Evolutionary conservation across 2,888 invertebrate genomes (phyloP).

Genomic region (Zelleria hepariella): DNA sequence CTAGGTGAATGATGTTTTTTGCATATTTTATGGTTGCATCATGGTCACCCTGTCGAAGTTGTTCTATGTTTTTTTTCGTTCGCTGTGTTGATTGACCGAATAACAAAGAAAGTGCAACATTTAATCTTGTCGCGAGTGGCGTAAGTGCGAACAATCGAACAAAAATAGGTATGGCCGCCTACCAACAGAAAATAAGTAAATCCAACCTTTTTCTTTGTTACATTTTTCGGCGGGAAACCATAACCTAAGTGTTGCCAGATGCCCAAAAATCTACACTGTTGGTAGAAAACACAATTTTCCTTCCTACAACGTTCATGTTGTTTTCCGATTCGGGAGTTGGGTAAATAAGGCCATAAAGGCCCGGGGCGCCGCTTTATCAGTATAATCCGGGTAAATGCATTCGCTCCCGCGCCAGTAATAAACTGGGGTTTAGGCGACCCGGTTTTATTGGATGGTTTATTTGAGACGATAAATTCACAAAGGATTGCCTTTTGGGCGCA

Average conservation of each 20-base stretch:
- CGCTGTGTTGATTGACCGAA: too few relatives aligned
- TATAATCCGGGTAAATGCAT: constrained; percentile 4
- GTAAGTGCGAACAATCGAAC: too few relatives aligned
- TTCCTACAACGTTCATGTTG: too few relatives aligned
- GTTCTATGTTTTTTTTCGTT: too few relatives aligned
- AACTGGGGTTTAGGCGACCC: constrained; percentile 12
- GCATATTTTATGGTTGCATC: too few relatives aligned
- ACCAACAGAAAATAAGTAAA: too few relatives aligned
- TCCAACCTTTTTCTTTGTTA: background rate
- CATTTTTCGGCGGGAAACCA: background rate
- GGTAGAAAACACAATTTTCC: background rate
- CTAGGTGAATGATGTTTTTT: too few relatives aligned
- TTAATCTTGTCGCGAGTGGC: too few relatives aligned
- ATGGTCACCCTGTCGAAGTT: too few relatives aligned
- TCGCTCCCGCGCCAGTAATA: constrained; percentile 16
- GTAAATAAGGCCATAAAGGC: constrained; percentile 1
- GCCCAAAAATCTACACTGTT: background rate
- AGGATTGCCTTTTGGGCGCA: background rate
- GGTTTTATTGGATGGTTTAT: constrained; percentile 16
- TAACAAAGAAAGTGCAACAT: too few relatives aligned
- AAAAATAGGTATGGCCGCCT: too few relatives aligned
- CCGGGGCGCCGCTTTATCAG: constrained; percentile 1
- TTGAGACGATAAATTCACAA: constrained; percentile 19
- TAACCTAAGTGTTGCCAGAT: background rate
- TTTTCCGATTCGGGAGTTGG: background rate